These are phyloP conservation scores for Trileptium ribeirensis DNA, from an alignment of 2,888 invertebrate genomes.

Conservation along the genomic window DNA sequence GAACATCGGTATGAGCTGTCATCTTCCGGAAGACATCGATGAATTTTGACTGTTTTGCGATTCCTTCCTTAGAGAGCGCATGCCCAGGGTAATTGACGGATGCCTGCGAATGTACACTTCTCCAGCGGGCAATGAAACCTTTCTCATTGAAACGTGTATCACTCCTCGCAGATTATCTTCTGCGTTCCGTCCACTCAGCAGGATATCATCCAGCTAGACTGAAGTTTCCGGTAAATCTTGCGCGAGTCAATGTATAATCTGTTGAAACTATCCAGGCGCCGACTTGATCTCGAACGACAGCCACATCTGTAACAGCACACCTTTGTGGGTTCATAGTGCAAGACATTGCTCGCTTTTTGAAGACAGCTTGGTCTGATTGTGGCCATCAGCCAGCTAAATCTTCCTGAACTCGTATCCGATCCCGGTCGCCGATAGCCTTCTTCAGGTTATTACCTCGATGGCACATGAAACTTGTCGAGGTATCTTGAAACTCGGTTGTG, in stretches of 20 bases:
- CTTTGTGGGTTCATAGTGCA: conserved; percentile 23
- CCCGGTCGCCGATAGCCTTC: too few species aligned
- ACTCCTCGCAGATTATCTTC: neutral
- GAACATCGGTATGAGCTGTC: neutral
- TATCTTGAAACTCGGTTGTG: neutral
- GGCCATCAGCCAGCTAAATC: neutral
- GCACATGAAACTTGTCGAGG: neutral
- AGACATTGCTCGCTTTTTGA: neutral
- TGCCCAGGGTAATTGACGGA: conserved; percentile 9
- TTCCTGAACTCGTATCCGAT: neutral
- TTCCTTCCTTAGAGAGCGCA: conserved; percentile 16
- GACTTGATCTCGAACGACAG: conserved; percentile 24
- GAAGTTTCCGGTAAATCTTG: conserved; percentile 21
- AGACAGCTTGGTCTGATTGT: neutral
- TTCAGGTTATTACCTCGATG: too few species aligned
- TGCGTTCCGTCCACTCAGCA: neutral
- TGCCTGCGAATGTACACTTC: conserved; percentile 18
- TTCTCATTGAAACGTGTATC: neutral
- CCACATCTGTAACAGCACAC: conserved; percentile 23
- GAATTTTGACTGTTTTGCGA: conserved; percentile 17
- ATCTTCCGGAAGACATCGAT: conserved; percentile 28
- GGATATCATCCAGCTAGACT: conserved; percentile 24
- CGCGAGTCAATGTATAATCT: conserved; percentile 26
- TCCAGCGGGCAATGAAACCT: conserved; percentile 23
- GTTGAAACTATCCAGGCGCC: conserved; percentile 26